Conservation (phyloP, 1,140 invertebrate species). For the Thaumetopoea pityocampa region DNA sequence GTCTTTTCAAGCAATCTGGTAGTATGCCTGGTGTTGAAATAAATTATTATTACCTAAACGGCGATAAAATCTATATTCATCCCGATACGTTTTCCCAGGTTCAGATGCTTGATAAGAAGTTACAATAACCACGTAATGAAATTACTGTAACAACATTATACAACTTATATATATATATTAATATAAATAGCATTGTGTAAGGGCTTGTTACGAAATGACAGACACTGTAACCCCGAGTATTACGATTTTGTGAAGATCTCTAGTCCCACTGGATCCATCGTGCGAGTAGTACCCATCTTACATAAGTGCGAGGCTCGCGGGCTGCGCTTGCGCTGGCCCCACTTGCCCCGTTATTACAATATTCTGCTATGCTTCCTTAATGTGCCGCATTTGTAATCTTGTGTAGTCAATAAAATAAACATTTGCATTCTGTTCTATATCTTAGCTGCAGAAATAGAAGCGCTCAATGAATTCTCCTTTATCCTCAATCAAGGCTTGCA, state of each 20-base stretch:
- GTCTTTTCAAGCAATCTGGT: slow-evolving; percentile 68
- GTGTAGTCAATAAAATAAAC: slow-evolving; percentile 70
- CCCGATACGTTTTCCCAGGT: slow-evolving; percentile 19
- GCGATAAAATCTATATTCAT: slow-evolving; percentile 12
- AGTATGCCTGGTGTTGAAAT: slow-evolving; percentile 31
- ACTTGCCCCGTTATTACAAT: slow-evolving; percentile 30
- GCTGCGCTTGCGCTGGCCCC: slow-evolving; percentile 6
- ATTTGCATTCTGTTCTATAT: slow-evolving; percentile 72
- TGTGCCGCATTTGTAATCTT: slow-evolving; percentile 65
- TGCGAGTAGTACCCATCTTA: slow-evolving; percentile 54
- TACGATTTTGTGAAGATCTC: slow-evolving; percentile 71
- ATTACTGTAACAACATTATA: slow-evolving; percentile 74
- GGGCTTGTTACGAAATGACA: slow-evolving; percentile 72
- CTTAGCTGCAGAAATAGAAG: slow-evolving; percentile 72
- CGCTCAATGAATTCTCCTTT: slow-evolving; percentile 73
- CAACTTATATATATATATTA: slow-evolving; percentile 63
- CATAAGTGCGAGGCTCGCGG: slow-evolving; percentile 21
- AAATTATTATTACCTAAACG: slow-evolving; percentile 12
- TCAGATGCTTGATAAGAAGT: slow-evolving; percentile 65
- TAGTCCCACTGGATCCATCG: slow-evolving; percentile 75
- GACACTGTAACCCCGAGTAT: slow-evolving; percentile 71
- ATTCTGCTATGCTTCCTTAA: slow-evolving; percentile 66
- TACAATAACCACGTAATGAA: slow-evolving; percentile 72
- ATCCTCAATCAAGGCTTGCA: slow-evolving; percentile 75
- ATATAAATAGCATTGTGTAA: slow-evolving; percentile 74